Base-by-base conservation (phyloP, 2,888 invertebrate genomes). In the Agriopis leucophaearia region DNA sequence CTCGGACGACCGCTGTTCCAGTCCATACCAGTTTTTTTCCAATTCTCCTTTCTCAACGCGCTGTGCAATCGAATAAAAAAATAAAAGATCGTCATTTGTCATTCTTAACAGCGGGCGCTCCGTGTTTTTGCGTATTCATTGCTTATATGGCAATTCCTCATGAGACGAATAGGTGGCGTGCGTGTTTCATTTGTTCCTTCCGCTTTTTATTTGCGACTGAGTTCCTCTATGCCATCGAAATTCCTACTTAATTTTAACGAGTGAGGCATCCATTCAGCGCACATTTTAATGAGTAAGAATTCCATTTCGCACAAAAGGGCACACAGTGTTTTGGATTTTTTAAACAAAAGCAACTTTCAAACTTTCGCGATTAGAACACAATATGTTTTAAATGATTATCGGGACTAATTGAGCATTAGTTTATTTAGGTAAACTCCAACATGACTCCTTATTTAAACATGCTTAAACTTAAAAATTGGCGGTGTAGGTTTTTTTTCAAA, bases 11-110 rank as follows among this genome's bases (percentile, higher is more conserved):
- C 60, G 57, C 61, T 38, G 48, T 35, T 51, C 15, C 56, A 40
- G 57, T 35, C 51, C 18, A n/a, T 36, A n/a, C 52, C 56, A 27
- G n/a, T 52, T 61, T 64, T 64, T 64, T 65, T 60, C 59, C 61
- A 64, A 51, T 55, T 51, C 60, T 45, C 54, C 54, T 56, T 63
- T 61, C 64, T 59, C 63, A 45, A 44, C 62, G 63, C 48, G 51
- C 64, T 63, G 66, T 67, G 69, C 61, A 69, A 73, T 73, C 70
- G 64, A 70, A 74, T 71, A 74, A 73, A 72, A 71, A 70, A 60
- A 69, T 67, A 70, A 69, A 70, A 71, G 70, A 70, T 74, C 69
- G 63, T 69, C 70, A 74, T 75, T 71, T 74, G 71, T 75, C 74
- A 75, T 70, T 69, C 71, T 69, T 70, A 71, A 69, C 69, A 70